Evolutionary conservation across 2,113 vertebrate species (phyloP), one percentile per base, ranked within the genome.

Genomic region (Cairina moschata): DNA sequence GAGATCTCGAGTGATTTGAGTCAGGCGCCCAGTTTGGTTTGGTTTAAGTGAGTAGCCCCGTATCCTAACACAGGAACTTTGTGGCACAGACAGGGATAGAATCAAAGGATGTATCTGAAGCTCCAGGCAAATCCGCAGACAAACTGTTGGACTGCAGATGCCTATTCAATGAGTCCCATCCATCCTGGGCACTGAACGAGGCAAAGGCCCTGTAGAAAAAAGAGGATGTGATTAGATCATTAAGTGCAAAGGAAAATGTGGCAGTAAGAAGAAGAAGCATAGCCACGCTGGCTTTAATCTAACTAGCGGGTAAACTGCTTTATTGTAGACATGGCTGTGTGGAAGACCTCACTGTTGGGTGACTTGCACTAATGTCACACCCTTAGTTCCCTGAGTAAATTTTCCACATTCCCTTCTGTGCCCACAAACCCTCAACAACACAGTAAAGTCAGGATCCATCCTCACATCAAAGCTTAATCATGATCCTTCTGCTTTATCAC

Each of bases 121-220:
- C 94, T 95, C 48, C 60, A 91, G 92, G 89, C 91, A 81, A 82
- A 75, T 86, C 68, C 59, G 69, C 50, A 94, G 82, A 90, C 79
- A 92, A 93, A 92, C 80, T 82, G 86, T 94, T 23, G 38, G 83
- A 58, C 91, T 91, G 54, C 89, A 91, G 86, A 87, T 89, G 80
- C 86, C 89, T 92, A 68, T 91, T 95, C 94, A 91, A 72, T 91
- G 91, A 96, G 62, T 86, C 16, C 56, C 86, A 88, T 93, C 89
- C 89, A 93, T 93, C 83, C 86, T 89, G 60, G 69, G 54, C 81
- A 56, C 73, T 60, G 83, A 95, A 68, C 75, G 86, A 95, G 83
- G 91, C 83, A 95, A 84, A 96, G 69, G 48, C 77, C 89, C 94
- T 82, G 81, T 84, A 92, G 91, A 86, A 86, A 93, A 80, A 75